phyloP scores from a whole-genome alignment of 2,797 vertebrate species.

The Anniella stebbinsi region DNA sequence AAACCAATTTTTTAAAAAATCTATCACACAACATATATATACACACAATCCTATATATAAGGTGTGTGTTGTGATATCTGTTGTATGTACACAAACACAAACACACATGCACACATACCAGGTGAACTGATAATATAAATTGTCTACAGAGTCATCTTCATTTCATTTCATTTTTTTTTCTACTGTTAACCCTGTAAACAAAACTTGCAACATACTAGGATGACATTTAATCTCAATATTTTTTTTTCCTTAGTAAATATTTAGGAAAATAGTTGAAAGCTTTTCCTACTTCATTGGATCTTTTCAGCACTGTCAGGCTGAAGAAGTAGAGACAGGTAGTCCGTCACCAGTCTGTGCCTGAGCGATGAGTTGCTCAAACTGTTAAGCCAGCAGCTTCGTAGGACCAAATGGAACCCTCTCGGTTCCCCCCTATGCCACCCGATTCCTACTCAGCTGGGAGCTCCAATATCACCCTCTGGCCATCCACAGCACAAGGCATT shows the following conservation, averaged over 20 bases:
- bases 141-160: background rate
- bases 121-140: background rate
- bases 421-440: background rate
- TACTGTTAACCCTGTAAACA: background rate
- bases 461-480: background rate
- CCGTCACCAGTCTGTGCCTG: background rate
- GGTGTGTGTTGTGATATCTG: background rate
- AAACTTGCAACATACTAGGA: background rate
- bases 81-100: rapidly evolving
- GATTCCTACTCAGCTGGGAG: background rate
- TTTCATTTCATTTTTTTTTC: background rate
- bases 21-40: too few species aligned
- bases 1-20: background rate
- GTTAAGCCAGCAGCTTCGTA: too few species aligned
- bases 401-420: background rate
- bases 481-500: background rate
- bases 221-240: background rate
- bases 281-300: too few species aligned
- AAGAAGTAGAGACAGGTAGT: background rate
- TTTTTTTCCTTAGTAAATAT: too few species aligned
- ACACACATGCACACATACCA: too few species aligned
- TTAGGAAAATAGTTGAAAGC: background rate
- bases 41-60: too few species aligned
- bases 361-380: background rate
- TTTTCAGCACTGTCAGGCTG: background rate